These are phyloP conservation scores for Drosophila meridionalis DNA, from an alignment of 2,888 invertebrate species.

Conservation along the genomic window DNA sequence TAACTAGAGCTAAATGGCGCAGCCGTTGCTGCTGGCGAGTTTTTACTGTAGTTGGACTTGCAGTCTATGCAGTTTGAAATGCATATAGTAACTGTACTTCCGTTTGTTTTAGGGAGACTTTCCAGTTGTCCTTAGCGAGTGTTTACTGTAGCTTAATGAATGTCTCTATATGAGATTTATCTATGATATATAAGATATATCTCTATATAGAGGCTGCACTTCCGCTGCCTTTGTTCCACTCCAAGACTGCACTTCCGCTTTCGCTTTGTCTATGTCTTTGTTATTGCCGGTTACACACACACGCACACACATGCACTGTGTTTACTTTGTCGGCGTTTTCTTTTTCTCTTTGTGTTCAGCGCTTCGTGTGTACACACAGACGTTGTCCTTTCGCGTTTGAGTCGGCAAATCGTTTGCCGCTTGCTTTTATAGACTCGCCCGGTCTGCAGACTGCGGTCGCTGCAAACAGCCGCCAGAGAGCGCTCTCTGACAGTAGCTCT, in stretches of 20 bases:
- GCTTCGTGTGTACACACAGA: constrained; percentile 59
- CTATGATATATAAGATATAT: too few relatives aligned
- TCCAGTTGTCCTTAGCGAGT: not conserved
- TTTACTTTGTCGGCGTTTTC: constrained; percentile 47
- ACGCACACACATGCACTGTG: constrained; percentile 2
- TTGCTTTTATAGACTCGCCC: constrained; percentile 82
- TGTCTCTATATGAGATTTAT: not conserved
- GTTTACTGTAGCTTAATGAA: not conserved
- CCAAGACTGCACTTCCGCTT: constrained; percentile 28
- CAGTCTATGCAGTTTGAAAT: not conserved
- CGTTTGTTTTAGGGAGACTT: not conserved
- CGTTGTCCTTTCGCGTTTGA: constrained; percentile 81
- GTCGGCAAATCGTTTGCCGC: constrained; percentile 75
- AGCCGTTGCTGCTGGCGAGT: not conserved
- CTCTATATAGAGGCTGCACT: constrained; percentile 5
- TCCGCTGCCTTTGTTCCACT: not conserved
- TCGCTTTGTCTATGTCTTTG: constrained; percentile 31
- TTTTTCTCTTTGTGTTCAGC: constrained; percentile 8
- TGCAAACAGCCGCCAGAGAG: constrained; percentile 42
- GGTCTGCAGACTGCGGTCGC: constrained; percentile 42
- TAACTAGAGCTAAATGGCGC: not conserved
- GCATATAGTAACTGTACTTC: not conserved
- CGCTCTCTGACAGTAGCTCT: constrained; percentile 1
- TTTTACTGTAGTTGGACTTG: not conserved
- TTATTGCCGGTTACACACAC: constrained; percentile 67